phyloP scores from a whole-genome alignment of 2,113 vertebrate species.

The Atrichornis clamosus region DNA sequence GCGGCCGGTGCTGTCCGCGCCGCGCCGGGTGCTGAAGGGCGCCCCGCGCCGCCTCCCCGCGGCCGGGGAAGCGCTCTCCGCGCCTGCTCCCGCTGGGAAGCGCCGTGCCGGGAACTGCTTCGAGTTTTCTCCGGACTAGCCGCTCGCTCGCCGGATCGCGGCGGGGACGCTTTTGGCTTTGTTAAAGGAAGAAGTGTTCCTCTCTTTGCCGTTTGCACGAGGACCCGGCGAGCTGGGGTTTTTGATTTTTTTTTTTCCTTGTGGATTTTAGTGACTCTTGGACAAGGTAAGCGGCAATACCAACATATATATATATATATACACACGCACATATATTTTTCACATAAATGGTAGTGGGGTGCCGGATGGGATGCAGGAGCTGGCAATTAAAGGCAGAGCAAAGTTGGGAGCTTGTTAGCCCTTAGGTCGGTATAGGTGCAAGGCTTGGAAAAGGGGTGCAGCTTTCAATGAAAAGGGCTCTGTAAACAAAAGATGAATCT shows the following conservation, averaged over 20 bases:
- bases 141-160: background rate
- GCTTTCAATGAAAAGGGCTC: background rate
- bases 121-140: constrained; percentile 21
- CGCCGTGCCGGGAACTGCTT: background rate
- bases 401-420: constrained; percentile 32
- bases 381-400: background rate
- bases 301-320: rapidly evolving
- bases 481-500: background rate
- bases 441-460: background rate
- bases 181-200: background rate
- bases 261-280: constrained; percentile 37
- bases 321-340: rapidly evolving
- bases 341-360: rapidly evolving
- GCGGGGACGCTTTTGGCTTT: background rate
- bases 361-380: background rate
- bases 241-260: background rate
- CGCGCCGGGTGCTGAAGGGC: constrained; percentile 52
- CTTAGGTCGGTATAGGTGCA: background rate
- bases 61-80: background rate
- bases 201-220: background rate
- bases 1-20: constrained; percentile 57
- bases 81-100: background rate
- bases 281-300: constrained; percentile 61
- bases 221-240: background rate
- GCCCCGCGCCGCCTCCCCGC: background rate